Percentiles rank a stretch among this genome's conserved stretches.
Conservation (phyloP, 64 coral and sea anemone genomes). For the Actinia tenebrosa region DNA sequence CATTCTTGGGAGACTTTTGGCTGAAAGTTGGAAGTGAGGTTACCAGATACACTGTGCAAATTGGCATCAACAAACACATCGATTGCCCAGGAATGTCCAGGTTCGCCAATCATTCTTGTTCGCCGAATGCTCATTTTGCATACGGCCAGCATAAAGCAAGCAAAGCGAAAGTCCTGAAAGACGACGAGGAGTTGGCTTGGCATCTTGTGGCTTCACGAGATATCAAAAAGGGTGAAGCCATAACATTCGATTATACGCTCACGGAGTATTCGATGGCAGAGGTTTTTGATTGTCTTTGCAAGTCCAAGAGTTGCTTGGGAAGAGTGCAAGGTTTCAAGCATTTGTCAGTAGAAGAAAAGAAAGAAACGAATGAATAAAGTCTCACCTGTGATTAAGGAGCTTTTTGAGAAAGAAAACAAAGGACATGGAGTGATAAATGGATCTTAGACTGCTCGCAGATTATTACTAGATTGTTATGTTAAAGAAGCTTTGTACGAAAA, state of each 20-base stretch:
- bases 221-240: conserved; percentile 26
- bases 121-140: conserved; percentile 1
- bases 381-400: conserved; percentile 29
- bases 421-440: no score
- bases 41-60: conserved; percentile 5
- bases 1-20: conserved; percentile 16
- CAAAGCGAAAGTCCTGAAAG: neutral
- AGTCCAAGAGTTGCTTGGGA: conserved; percentile 8
- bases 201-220: conserved; percentile 15
- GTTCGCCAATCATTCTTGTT: conserved; percentile 8
- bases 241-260: conserved; percentile 32
- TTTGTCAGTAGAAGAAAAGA: conserved; percentile 1
- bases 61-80: conserved; percentile 6
- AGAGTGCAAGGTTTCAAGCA: conserved; percentile 33
- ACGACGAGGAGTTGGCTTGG: neutral
- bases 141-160: neutral
- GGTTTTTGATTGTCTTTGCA: conserved; percentile 19
- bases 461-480: no score
- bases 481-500: no score
- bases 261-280: conserved; percentile 31
- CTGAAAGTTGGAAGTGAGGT: neutral
- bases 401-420: conserved; percentile 7
- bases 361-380: neutral
- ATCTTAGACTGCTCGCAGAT: no score
- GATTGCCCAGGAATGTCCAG: neutral